Base-by-base conservation (phyloP, 2,888 invertebrate species). In the Heliconius aoede region DNA sequence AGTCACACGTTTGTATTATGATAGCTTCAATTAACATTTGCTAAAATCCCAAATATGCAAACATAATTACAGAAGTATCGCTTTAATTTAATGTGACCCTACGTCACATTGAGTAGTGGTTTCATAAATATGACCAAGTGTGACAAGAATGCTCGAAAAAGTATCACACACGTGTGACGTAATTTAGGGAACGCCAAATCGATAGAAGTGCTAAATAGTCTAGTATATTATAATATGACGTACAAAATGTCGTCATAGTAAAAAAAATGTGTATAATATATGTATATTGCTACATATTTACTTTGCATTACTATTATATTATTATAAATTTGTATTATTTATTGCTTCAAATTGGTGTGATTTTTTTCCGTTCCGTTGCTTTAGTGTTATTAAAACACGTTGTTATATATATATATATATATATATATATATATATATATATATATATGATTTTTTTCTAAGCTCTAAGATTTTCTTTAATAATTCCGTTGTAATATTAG, bases 311-410 rank as follows among this genome's bases (percentile, higher is more conserved):
- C 11, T 55, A 24, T 24, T 36, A 36, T 36, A 21, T n/a, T 36
- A 65, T 65, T 24, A 65, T 28, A 21, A 28, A 28, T 28, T 68
- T 46, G 46, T 68, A 68, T 21, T 18, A 55, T 8, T 55, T 69
- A 69, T 69, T 69, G 69, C 69, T 69, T 69, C 55, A 11, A 69
- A n/a, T 55, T 69, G 55, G 51, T 69, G 18, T 55, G 0, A 4
- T 5, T 15, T 68, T 28, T 46, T 51, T 46, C 4, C 9, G n/a
- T 62, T 30, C 21, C 30, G n/a, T 32, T 40, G 15, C n/a, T 36
- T 69, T 55, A 55, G n/a, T 55, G 30, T 11, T 55, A 30, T 69
- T 51, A n/a, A 51, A 55, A 55, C 69, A 69, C 32, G 24, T 55
- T 32, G 69, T n/a, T n/a, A n/a, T n/a, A n/a, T n/a, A n/a, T n/a